These are phyloP conservation scores for Dipodomys ordii DNA, from an alignment of 2,113 vertebrate species.

Conservation along the genomic window DNA sequence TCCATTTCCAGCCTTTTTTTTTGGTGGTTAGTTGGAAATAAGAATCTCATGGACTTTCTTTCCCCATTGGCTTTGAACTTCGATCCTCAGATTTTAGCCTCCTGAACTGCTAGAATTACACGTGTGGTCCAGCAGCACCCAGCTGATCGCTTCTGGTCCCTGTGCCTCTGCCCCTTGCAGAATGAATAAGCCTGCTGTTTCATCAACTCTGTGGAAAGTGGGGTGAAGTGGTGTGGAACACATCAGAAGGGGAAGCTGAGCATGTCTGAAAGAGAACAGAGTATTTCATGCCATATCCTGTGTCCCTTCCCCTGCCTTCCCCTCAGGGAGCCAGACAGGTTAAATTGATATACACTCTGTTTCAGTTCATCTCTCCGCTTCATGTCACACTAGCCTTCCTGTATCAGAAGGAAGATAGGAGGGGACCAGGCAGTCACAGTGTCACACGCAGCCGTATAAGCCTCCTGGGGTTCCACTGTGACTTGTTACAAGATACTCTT, in stretches of 20 bases:
- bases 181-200: constrained; percentile 84
- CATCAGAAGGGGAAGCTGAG: constrained; percentile 81
- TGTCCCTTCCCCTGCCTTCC: constrained; percentile 1
- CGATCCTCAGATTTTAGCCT: no score
- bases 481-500: neutral
- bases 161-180: constrained; percentile 71
- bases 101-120: no score
- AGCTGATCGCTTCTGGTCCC: constrained; percentile 49
- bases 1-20: no score
- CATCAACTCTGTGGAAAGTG: constrained; percentile 83
- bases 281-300: constrained; percentile 75
- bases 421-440: neutral
- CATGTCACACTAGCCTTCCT: neutral
- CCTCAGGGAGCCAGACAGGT: constrained; percentile 64
- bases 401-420: neutral
- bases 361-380: constrained; percentile 59
- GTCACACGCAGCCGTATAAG: neutral
- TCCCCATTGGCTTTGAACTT: no score
- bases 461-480: neutral
- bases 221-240: constrained; percentile 82
- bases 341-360: constrained; percentile 63
- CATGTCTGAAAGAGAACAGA: constrained; percentile 82
- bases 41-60: no score
- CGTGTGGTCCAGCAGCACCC: no score
- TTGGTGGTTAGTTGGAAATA: no score